Evolutionary conservation across 2,113 vertebrate genomes (phyloP), one percentile per base, ranked within the genome.

Genomic region (Austrofundulus limnaeus): DNA sequence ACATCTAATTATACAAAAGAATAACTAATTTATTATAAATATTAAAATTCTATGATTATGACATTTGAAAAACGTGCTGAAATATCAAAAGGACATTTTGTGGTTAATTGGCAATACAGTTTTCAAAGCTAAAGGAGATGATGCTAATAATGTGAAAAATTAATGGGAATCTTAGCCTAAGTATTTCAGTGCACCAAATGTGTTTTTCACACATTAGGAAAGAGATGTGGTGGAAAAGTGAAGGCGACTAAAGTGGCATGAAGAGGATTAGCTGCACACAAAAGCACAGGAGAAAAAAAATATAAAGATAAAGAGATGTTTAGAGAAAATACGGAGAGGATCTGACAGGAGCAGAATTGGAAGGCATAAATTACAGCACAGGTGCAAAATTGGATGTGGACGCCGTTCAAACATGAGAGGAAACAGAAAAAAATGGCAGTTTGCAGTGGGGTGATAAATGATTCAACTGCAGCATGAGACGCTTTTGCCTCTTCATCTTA

Each of bases 401-500:
- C 41, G 20, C 49, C 2, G 20, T 54, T 66, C 23, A n/a, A 68
- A 71, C 34, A 38, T 38, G 31, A 76, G 75, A 52, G 61, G 66
- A 48, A 66, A 56, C 41, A 24, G 53, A 37, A 70, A 37, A 75
- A 65, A 73, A 66, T 14, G 51, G 58, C 34, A n/a, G 63, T 75
- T 60, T 7, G 12, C 42, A 66, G 66, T 37, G 19, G 39, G 54
- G 61, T 91, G 90, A 91, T 90, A 80, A 90, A 92, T 87, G 90
- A 84, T 87, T 70, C 59, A 56, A 70, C 58, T 41, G 70, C 80
- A 70, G 75, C 73, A 66, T 50, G 34, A 79, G 78, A 87, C 49
- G 75, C 80, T 80, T 54, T 67, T 37, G 70, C 80, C 73, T 88
- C 87, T 88, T 91, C 90, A 85, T 91, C 86, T 87, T 81, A 82